Evolutionary conservation across 2,888 invertebrate genomes (phyloP).

Genomic region (Spialia ferax): DNA sequence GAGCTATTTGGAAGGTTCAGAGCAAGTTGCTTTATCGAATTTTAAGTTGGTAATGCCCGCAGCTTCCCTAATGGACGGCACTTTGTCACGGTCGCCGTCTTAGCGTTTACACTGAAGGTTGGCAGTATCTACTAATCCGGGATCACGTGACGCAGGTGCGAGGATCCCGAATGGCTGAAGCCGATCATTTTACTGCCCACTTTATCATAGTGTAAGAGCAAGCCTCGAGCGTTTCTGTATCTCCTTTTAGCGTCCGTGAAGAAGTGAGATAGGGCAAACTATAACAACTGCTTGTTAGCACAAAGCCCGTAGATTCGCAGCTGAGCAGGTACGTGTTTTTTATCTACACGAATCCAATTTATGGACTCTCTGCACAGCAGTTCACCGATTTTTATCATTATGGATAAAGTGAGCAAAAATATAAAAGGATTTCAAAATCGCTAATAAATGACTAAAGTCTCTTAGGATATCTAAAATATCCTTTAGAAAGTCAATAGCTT

Average conservation of each 20-base stretch:
- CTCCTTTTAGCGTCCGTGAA: constrained; percentile 12
- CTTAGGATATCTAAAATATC: no score
- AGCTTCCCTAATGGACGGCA: constrained; percentile 62
- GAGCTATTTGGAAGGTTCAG: constrained; percentile 13
- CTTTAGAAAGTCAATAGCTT: background rate
- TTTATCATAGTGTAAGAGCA: constrained; percentile 37
- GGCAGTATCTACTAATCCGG: constrained; percentile 51
- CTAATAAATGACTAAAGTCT: no score
- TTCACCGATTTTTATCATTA: constrained; percentile 8
- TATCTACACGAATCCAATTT: constrained; percentile 17
- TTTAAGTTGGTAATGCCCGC: constrained; percentile 37
- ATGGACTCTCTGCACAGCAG: constrained; percentile 1
- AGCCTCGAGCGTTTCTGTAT: constrained; percentile 23
- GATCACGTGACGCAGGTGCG: constrained; percentile 47
- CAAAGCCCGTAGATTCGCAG: constrained; percentile 18
- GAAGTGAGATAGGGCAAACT: constrained; percentile 25
- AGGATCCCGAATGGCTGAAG: constrained; percentile 37
- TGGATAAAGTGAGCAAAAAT: background rate
- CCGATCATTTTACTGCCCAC: constrained; percentile 42
- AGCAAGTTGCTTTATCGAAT: constrained; percentile 40
- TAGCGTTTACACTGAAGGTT: constrained; percentile 62
- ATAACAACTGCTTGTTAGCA: constrained; percentile 32
- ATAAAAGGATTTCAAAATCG: no score
- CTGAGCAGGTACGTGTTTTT: constrained; percentile 14
- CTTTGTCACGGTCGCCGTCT: constrained; percentile 72